These are phyloP conservation scores for Mesorhabditis sp. DNA, from an alignment of 2,888 invertebrate species.

Conservation along the genomic window DNA sequence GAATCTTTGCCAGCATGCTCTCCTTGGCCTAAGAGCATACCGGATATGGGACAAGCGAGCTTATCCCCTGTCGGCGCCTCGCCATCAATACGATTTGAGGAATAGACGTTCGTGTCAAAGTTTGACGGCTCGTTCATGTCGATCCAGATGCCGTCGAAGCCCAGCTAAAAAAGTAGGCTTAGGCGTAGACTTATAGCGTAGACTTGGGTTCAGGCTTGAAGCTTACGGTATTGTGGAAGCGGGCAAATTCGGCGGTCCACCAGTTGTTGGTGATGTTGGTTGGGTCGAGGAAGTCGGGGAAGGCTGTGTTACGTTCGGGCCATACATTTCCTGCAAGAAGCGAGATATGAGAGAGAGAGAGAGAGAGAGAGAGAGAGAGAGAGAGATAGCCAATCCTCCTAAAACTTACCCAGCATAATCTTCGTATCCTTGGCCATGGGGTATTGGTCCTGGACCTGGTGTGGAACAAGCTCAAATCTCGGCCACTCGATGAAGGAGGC, in stretches of 20 bases:
- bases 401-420: conserved; percentile 8
- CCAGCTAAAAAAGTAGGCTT: too few relatives aligned
- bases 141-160: conserved; percentile 76
- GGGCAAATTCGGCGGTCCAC: conserved; percentile 38
- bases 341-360: neutral
- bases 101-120: conserved; percentile 62
- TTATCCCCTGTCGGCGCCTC: conserved; percentile 15
- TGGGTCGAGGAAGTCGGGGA: conserved; percentile 41
- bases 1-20: neutral
- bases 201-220: neutral
- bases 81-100: conserved; percentile 8
- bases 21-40: conserved; percentile 6
- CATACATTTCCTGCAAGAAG: conserved; percentile 28
- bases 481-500: conserved; percentile 39
- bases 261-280: conserved; percentile 25
- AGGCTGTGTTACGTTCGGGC: conserved; percentile 34
- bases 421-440: conserved; percentile 31
- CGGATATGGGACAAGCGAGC: conserved; percentile 31
- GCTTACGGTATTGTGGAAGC: conserved; percentile 27
- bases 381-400: neutral
- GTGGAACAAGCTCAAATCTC: conserved; percentile 24
- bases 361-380: too few relatives aligned
- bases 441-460: conserved; percentile 27
- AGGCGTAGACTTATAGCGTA: too few relatives aligned
- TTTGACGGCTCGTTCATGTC: conserved; percentile 83